Percentiles rank a stretch among this genome's conserved stretches.
phyloP scores from a whole-genome alignment of 2,888 invertebrate species.

The Drosophila mimica region DNA sequence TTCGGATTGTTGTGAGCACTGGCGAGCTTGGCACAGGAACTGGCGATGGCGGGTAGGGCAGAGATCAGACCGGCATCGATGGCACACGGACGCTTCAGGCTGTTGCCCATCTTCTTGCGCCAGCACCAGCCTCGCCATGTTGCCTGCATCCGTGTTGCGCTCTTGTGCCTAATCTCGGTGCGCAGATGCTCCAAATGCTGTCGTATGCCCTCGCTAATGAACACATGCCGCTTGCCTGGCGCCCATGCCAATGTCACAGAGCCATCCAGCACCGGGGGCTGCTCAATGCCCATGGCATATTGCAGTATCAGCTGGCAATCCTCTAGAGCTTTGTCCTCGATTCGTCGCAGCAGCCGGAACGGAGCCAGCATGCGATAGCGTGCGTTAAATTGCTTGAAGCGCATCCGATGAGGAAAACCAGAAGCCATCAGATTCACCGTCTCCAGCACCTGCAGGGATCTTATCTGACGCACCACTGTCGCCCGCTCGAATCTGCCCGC shows the following conservation, averaged over 20 bases:
- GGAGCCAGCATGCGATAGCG: conserved; percentile 94
- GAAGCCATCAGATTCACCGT: conserved; percentile 98
- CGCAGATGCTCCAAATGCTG: conserved; percentile 95
- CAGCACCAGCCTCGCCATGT: conserved; percentile 93
- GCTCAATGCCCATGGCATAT: conserved; percentile 89
- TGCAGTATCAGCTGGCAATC: conserved; percentile 91
- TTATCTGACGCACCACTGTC: conserved; percentile 94
- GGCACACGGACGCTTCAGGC: conserved; percentile 38
- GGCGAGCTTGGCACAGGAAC: conserved; percentile 66
- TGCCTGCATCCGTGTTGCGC: conserved; percentile 93
- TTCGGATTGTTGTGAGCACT: conserved; percentile 50
- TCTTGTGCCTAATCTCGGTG: conserved; percentile 90
- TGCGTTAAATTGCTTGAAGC: conserved; percentile 95
- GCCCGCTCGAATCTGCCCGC: conserved; percentile 93
- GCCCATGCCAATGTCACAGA: conserved; percentile 92
- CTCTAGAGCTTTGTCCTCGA: conserved; percentile 90
- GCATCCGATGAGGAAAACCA: conserved; percentile 97
- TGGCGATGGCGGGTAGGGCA: conserved; percentile 46
- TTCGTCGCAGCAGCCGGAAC: conserved; percentile 88
- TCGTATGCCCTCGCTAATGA: conserved; percentile 96
- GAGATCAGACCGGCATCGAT: conserved; percentile 40
- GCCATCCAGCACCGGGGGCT: conserved; percentile 87
- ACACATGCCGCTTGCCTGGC: conserved; percentile 96
- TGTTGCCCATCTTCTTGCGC: conserved; percentile 88
- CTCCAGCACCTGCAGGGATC: conserved; percentile 95